Evolutionary conservation across 2,797 vertebrate genomes (phyloP).

Genomic region (Cheracebus regulus): DNA sequence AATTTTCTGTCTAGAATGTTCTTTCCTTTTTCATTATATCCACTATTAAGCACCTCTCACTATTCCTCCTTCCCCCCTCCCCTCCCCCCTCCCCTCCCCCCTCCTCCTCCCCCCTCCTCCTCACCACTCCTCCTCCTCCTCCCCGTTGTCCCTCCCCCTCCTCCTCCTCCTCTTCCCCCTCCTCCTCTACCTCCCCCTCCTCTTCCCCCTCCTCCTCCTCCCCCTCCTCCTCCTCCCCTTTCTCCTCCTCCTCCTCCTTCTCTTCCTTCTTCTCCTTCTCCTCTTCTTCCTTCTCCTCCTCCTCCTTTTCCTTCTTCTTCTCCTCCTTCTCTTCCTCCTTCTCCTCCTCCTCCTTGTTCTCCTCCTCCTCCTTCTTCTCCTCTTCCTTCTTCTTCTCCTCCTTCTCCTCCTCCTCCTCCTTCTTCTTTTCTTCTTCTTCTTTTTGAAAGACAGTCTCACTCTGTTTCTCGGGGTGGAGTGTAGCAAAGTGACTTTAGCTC

Average conservation of each 20-base stretch:
- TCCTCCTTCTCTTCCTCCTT: rapidly evolving
- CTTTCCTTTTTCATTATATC: neutral
- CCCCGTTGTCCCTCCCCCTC: too few relatives aligned
- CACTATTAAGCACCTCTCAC: neutral
- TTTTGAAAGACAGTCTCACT: too few relatives aligned
- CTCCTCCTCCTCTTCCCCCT: rapidly evolving
- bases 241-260: rapidly evolving
- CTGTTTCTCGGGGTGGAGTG: neutral
- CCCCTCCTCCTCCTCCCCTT: too few relatives aligned
- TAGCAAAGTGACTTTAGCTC: neutral
- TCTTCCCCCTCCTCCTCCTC: rapidly evolving
- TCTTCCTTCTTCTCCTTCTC: rapidly evolving
- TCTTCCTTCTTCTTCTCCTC: too few relatives aligned
- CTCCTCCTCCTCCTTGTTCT: too few relatives aligned
- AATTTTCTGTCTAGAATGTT: neutral
- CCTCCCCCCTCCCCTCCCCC: too few relatives aligned
- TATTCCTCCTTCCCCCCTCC: too few relatives aligned
- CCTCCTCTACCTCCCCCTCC: rapidly evolving
- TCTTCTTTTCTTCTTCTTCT: too few relatives aligned
- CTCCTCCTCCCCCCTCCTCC: too few relatives aligned
- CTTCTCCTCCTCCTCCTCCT: rapidly evolving
- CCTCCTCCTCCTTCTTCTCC: rapidly evolving
- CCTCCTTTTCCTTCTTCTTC: rapidly evolving
- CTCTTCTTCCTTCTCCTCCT: rapidly evolving
- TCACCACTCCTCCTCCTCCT: too few relatives aligned